Base-by-base conservation (phyloP, 2,888 invertebrate genomes). In the Apodemia mormo region DNA sequence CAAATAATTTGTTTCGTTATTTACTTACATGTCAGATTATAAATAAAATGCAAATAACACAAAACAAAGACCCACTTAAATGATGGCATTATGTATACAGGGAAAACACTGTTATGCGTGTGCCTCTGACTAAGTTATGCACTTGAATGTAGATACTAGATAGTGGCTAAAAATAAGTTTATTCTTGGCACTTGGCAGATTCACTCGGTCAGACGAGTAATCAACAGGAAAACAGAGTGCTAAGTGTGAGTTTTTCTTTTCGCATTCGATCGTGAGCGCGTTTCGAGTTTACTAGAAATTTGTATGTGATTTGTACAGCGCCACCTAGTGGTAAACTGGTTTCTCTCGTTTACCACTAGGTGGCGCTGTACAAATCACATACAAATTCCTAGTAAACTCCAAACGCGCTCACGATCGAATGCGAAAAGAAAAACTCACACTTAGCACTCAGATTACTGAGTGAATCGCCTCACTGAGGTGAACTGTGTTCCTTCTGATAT, bases 11-110 rank as follows among this genome's bases (percentile, higher is more conserved):
- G 3, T 45, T 45, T 12, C 65, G 37, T 66, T 33, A 64, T 65
- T 70, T 67, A 79, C 78, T 76, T 77, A 79, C 78, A 73, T 37
- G 77, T 71, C 49, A 73, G 65, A 45, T 74, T 72, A 68, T 67
- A 70, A 65, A 74, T 56, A 22, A 66, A 70, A 37, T 74, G 73
- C 49, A 76, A 64, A 49, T 73, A 68, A 67, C 78, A 70, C 58
- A 76, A 69, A 72, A 75, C 71, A 65, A 68, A 71, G 56, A 75
- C 37, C 43, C 61, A 71, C 54, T 75, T 77, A 7, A 71, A 69
- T 52, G 74, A 69, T 66, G 72, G 65, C 76, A 78, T 78, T 67
- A 67, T 73, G 49, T 66, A 65, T 49, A 68, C 22, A 66, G 66
- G 56, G 56, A 7, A 29, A 14, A 40, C 22, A 52, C 33, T 14